Evolutionary conservation across 2,888 invertebrate genomes (phyloP), one percentile per base, ranked within the genome.

Genomic region (Dasysyrphus tricinctus): DNA sequence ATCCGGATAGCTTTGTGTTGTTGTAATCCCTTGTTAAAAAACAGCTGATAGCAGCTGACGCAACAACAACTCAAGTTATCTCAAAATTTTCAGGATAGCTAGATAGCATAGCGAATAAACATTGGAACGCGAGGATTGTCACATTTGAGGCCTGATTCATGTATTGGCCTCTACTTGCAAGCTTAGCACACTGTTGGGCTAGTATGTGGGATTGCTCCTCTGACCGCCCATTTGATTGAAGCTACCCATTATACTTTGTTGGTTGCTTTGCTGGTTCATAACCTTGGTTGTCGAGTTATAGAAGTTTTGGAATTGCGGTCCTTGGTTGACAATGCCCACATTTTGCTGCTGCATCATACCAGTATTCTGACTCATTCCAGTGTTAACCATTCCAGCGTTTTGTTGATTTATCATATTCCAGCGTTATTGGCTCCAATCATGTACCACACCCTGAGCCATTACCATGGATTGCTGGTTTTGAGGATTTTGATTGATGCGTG

Each of bases 71-170:
- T n/a, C n/a, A n/a, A n/a, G n/a, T n/a, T n/a, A n/a, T n/a, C n/a
- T n/a, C n/a, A n/a, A n/a, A n/a, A n/a, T n/a, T n/a, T n/a, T n/a
- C n/a, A n/a, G n/a, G n/a, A n/a, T n/a, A n/a, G n/a, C n/a, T n/a
- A n/a, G n/a, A n/a, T n/a, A n/a, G n/a, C n/a, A n/a, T n/a, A n/a
- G n/a, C n/a, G n/a, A n/a, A n/a, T n/a, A n/a, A n/a, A n/a, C n/a
- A n/a, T n/a, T n/a, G n/a, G n/a, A n/a, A n/a, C n/a, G n/a, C n/a
- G n/a, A n/a, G n/a, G n/a, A n/a, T n/a, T 1, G 97, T 97, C 2
- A 97, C 97, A 91, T 97, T 97, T 2, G 97, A 97, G 4, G 97
- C 96, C 93, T 96, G 94, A 90, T 91, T 91, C 90, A 93, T 92
- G 73, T 92, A 93, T 79, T 93, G 92, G 0, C 91, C 91, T 3